Percentiles rank a stretch among this genome's conserved stretches.
Evolutionary conservation across 2,113 vertebrate genomes (phyloP).

Genomic region (Potamarius usumacintae): DNA sequence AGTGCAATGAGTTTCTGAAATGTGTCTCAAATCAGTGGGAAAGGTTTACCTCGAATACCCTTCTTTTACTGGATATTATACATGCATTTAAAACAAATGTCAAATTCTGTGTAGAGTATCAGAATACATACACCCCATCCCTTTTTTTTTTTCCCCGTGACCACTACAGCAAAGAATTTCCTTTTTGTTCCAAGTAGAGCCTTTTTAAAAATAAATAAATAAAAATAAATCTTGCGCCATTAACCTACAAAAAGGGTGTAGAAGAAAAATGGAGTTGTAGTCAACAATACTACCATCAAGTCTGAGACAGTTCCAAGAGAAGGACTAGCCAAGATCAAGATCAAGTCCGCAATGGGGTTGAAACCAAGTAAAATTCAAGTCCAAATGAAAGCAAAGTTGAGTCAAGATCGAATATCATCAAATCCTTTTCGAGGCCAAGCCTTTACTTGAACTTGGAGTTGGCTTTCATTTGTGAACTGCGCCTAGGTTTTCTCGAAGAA

Average conservation of each 20-base stretch:
- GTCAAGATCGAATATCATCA: not conserved
- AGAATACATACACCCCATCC: not conserved
- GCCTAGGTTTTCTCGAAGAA: not conserved
- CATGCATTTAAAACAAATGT: not conserved
- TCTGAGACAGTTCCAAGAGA: not conserved
- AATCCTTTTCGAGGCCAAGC: not conserved
- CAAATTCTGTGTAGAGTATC: not conserved
- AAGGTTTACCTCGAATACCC: not conserved
- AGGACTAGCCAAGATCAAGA: constrained; percentile 1
- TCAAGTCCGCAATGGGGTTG: not conserved
- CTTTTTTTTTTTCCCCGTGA: not conserved
- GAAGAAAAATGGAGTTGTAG: not conserved
- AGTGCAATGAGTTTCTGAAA: not conserved
- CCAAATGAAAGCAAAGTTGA: not conserved
- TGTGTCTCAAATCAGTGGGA: not conserved
- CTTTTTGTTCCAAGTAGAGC: not conserved
- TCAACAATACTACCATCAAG: not conserved
- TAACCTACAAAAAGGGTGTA: not conserved
- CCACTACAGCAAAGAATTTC: not conserved
- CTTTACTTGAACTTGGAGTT: not conserved
- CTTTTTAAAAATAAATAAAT: not conserved
- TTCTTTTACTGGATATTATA: not conserved
- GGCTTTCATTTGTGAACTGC: not conserved
- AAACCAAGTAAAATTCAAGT: not conserved
- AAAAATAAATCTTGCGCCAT: not conserved